These are phyloP conservation scores for Galeruca laticollis DNA, from an alignment of 2,888 invertebrate genomes.

Conservation along the genomic window DNA sequence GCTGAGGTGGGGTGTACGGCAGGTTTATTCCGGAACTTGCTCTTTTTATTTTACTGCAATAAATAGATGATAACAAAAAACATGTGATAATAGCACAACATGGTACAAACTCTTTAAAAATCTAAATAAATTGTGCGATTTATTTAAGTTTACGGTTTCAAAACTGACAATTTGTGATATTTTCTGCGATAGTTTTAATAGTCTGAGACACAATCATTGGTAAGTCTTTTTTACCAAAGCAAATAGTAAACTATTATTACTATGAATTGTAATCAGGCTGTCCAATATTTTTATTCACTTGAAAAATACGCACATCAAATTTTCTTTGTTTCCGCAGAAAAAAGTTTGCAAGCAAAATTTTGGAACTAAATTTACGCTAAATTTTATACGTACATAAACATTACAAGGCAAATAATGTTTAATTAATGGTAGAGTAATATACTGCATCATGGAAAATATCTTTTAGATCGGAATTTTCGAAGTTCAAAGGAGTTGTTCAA, in stretches of 20 bases:
- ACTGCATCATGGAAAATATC: no score
- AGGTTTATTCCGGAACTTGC: constrained; percentile 4
- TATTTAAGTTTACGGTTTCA: constrained; percentile 23
- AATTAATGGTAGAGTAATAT: no score
- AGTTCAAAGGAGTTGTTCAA: no score
- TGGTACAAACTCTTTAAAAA: constrained; percentile 35
- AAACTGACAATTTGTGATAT: constrained; percentile 34
- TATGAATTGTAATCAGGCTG: neutral
- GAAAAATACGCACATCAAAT: neutral
- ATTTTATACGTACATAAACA: no score
- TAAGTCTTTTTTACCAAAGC: constrained; percentile 36
- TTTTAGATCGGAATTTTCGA: no score
- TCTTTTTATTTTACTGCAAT: constrained; percentile 31
- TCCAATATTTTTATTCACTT: neutral
- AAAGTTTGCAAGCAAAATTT: no score
- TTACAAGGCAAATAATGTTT: no score
- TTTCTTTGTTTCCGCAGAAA: neutral
- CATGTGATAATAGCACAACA: constrained; percentile 41
- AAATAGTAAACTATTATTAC: neutral
- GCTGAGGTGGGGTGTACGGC: constrained; percentile 30
- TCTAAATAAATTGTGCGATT: constrained; percentile 33
- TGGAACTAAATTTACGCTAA: no score
- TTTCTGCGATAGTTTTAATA: constrained; percentile 38
- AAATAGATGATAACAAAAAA: constrained; percentile 27
- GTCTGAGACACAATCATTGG: constrained; percentile 37